phyloP scores from a whole-genome alignment of 2,797 vertebrate species.

The Brachyalestes nurse region DNA sequence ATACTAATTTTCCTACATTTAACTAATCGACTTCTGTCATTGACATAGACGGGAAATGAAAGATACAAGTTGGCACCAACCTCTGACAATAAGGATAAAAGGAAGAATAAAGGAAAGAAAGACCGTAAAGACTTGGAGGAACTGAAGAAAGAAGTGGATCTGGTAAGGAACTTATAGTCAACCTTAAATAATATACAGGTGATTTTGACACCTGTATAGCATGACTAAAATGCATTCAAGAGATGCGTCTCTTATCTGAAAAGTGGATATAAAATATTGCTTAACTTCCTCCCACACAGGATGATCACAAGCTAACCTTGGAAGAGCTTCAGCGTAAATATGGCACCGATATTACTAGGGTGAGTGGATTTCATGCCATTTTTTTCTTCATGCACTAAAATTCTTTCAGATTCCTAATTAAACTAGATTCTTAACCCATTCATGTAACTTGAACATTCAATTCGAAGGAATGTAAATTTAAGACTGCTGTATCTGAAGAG shows the following conservation, averaged over 20 bases:
- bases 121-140: constrained; percentile 86
- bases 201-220: neutral
- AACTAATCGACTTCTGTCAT: constrained; percentile 28
- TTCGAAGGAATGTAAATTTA: neutral
- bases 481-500: neutral
- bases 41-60: constrained; percentile 88
- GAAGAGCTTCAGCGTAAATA: constrained; percentile 47
- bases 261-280: neutral
- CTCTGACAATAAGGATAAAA: constrained; percentile 82
- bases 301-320: constrained; percentile 34
- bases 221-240: no score
- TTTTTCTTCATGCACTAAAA: neutral
- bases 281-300: neutral
- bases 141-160: constrained; percentile 91
- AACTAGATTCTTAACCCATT: no score
- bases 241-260: neutral
- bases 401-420: neutral
- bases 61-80: constrained; percentile 91
- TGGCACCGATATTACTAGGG: constrained; percentile 29
- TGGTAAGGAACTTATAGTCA: constrained; percentile 78
- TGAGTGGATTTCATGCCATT: neutral
- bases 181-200: neutral
- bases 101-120: constrained; percentile 74
- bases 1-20: no score
- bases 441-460: no score